Base-by-base conservation (phyloP, 2,797 vertebrate genomes). In the Gila robusta region DNA sequence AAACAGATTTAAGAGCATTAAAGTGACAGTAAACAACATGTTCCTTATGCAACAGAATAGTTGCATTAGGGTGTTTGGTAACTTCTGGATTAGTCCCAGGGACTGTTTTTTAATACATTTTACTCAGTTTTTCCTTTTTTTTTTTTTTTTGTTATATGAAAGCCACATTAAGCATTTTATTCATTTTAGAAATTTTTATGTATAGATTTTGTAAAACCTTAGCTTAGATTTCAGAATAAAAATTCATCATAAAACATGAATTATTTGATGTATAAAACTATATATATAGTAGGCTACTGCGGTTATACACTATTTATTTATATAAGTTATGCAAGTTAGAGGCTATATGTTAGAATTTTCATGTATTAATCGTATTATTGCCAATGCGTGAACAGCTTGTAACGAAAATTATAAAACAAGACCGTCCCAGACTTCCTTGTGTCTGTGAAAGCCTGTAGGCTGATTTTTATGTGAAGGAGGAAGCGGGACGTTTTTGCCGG, bases 1-100 rank as follows among this genome's bases (percentile, higher is more conserved):
- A 49, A 12, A 54, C 10, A 26, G 69, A 88, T 66, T 17, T 17
- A 66, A 66, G 6, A 17, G 83, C 17, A 84, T 23, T 72, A 80
- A 47, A 32, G 26, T 2, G 73, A 35, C 28, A 35, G 23, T 28
- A 41, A 73, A 12, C 5, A 81, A 26, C 26, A 28, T 0, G 23
- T 19, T 49, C 16, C 44, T 35, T 76, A 54, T 2, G 17, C 47
- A 54, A 52, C 1, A 54, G 19, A 80, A 21, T n/a, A 84, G n/a
- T 73, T 49, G 8, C n/a, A 73, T 28, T 10, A 47, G 14, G 14
- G 14, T 28, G 14, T 73, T 73, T 73, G n/a, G 2, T 73, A 17
- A 66, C 28, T 26, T 62, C 10, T n/a, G 9, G 10, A n/a, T 59
- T 59, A 11, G 12, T 32, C 6, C 6, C n/a, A 47, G n/a, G 41